Evolutionary conservation across 2,888 invertebrate species (phyloP), one percentile per base, ranked within the genome.

Genomic region (Microctonus brassicae): DNA sequence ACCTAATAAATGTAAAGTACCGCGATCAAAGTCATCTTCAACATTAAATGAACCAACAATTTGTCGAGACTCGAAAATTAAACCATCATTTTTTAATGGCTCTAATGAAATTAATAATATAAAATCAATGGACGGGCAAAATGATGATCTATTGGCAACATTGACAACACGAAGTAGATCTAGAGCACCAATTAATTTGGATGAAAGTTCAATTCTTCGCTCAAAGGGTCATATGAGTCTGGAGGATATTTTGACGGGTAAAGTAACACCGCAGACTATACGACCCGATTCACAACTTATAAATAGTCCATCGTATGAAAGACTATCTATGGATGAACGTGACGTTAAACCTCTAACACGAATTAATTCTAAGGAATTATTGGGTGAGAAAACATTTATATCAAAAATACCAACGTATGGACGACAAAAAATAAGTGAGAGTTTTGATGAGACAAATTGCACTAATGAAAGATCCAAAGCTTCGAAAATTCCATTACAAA

Each of bases 141-240:
- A 79, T 71, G 84, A 85, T 67, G 77, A 78, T 70, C 78, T 86
- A 4, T 63, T 86, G 22, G 83, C 83, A 17, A 83, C 84, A n/a
- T 77, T 86, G 33, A 81, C 84, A 10, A 85, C 86, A 1, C 83
- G 81, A 68, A 83, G 81, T 64, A 78, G 86, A 73, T 84, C 84
- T 3, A 81, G 86, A 70, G 83, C 85, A 7, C 82, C 84, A 17
- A 86, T 86, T 34, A 84, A 84, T 75, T 78, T 85, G 3, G 82
- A 85, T 67, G 85, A 85, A 47, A 52, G 73, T 20, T 79, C 77
- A 9, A 82, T 83, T 52, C 79, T 80, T 0, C 77, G 78, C n/a
- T 80, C 82, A 0, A 82, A 81, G 42, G 81, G 81, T 42, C 85
- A 84, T 42, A 84, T 84, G 84, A 84, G 83, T 24, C 70, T 86